These are phyloP conservation scores for Myxocyprinus asiaticus DNA, from an alignment of 2,113 vertebrate species.

Conservation along the genomic window DNA sequence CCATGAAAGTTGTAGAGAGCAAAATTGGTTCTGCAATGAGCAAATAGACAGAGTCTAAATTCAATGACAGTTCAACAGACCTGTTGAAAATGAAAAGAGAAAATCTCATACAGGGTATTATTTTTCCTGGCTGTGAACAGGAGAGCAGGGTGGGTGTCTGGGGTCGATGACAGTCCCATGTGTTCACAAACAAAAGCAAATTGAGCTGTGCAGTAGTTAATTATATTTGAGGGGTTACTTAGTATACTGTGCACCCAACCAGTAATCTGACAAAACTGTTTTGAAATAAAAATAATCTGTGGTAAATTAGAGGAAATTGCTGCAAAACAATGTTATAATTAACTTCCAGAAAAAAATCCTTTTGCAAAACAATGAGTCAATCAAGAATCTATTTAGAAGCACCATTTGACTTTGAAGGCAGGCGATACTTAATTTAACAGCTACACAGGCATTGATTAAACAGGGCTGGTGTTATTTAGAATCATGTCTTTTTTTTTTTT, in stretches of 20 bases:
- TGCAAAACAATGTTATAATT: too few species aligned
- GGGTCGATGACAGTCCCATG: background rate
- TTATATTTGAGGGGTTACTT: background rate
- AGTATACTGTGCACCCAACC: background rate
- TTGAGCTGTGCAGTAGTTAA: too few species aligned
- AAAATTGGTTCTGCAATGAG: conserved; percentile 49
- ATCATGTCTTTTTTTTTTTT: too few species aligned
- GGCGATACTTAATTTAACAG: background rate
- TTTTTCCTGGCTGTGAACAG: background rate
- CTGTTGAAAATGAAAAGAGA: conserved; percentile 59
- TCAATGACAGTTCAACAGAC: conserved; percentile 61
- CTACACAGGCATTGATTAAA: background rate
- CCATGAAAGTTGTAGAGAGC: conserved; percentile 16
- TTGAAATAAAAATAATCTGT: background rate
- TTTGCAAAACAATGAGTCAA: background rate
- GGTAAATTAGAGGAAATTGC: background rate
- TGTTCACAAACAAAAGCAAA: background rate
- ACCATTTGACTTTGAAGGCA: conserved; percentile 15
- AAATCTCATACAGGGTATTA: conserved; percentile 3
- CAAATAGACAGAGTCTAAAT: conserved; percentile 53
- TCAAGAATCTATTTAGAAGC: conserved; percentile 6
- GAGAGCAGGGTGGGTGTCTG: background rate
- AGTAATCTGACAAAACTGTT: background rate
- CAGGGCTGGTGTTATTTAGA: too few species aligned
- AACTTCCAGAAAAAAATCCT: background rate